phyloP scores from a whole-genome alignment of 2,888 invertebrate species.

The Rhogogaster chlorosoma region DNA sequence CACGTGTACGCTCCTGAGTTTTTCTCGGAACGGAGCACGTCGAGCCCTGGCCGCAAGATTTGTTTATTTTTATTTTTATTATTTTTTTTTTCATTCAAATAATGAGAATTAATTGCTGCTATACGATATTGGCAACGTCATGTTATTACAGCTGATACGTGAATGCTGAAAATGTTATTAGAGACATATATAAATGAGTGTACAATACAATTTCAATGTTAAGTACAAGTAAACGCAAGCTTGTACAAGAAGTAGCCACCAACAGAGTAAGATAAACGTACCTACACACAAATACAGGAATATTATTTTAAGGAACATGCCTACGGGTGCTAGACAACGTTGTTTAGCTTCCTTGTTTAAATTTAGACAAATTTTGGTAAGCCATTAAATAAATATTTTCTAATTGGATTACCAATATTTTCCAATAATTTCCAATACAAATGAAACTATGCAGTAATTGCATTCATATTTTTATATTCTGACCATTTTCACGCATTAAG shows the following conservation, averaged over 20 bases:
- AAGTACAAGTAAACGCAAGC: slow-evolving; percentile 56
- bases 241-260: slow-evolving; percentile 53
- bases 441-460: slow-evolving; percentile 25
- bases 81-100: neutral
- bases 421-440: slow-evolving; percentile 37
- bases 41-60: too few relatives aligned
- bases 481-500: neutral
- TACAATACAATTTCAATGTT: slow-evolving; percentile 53
- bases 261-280: slow-evolving; percentile 55
- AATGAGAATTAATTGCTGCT: neutral
- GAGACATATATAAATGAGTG: slow-evolving; percentile 46
- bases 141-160: slow-evolving; percentile 36
- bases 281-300: slow-evolving; percentile 58
- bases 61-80: too few relatives aligned
- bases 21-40: too few relatives aligned
- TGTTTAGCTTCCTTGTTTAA: slow-evolving; percentile 36
- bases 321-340: slow-evolving; percentile 55
- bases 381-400: slow-evolving; percentile 1
- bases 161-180: slow-evolving; percentile 50
- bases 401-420: slow-evolving; percentile 39
- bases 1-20: too few relatives aligned
- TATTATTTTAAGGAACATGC: slow-evolving; percentile 59
- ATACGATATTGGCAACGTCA: slow-evolving; percentile 35
- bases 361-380: slow-evolving; percentile 29
- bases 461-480: slow-evolving; percentile 13